Percentiles rank a stretch among this genome's conserved stretches.
phyloP scores from a whole-genome alignment of 2,113 vertebrate genomes.

The Gallinago media region DNA sequence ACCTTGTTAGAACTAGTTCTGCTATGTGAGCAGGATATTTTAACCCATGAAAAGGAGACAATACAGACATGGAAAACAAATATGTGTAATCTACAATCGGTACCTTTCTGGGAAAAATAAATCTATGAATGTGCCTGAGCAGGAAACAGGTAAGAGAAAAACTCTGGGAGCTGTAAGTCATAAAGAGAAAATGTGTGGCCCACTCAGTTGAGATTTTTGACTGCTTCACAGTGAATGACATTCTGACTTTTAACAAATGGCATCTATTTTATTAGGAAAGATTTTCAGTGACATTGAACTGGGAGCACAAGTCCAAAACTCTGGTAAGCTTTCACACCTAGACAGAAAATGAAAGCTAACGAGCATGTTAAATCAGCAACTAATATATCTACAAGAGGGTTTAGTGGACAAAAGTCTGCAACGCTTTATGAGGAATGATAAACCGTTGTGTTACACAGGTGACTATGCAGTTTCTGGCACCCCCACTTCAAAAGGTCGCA shows the following conservation, averaged over 20 bases:
- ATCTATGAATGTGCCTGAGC: background rate
- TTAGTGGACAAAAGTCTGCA: background rate
- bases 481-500: background rate
- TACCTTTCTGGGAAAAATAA: background rate
- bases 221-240: background rate
- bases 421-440: background rate
- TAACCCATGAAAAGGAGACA: background rate
- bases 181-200: background rate
- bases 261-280: background rate
- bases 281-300: background rate
- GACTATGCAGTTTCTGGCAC: background rate
- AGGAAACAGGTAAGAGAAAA: background rate
- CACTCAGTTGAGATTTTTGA: accelerated
- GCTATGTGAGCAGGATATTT: too few species aligned
- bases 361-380: background rate
- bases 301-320: background rate
- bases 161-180: background rate
- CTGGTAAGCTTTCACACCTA: background rate
- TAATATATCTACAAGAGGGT: background rate
- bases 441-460: background rate
- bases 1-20: too few species aligned
- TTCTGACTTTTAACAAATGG: background rate
- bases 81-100: background rate
- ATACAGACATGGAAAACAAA: background rate
- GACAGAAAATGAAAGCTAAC: background rate